Evolutionary conservation across 2,797 vertebrate genomes (phyloP).

Genomic region (Prunella strophiata): DNA sequence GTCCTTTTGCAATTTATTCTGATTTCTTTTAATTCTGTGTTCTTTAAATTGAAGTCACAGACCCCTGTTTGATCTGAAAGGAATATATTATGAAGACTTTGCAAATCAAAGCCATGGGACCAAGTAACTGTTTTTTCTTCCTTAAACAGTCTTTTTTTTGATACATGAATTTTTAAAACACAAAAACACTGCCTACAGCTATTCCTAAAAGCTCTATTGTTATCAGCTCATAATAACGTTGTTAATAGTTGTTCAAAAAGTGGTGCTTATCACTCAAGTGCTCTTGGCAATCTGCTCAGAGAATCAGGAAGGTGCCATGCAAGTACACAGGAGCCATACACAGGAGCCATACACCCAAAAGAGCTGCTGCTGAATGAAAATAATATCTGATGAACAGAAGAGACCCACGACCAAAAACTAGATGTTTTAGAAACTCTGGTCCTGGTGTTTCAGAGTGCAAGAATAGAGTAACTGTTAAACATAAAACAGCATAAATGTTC

Average conservation of each 20-base stretch:
- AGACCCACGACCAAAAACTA: background rate
- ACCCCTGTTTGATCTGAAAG: background rate
- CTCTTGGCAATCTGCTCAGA: background rate
- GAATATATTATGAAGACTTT: background rate
- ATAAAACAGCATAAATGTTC: background rate
- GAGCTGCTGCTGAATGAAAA: background rate
- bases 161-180: background rate
- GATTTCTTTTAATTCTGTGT: background rate
- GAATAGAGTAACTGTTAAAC: background rate
- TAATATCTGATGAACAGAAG: background rate
- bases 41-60: background rate
- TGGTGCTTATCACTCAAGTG: rapidly evolving
- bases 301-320: background rate
- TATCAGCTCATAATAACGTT: background rate
- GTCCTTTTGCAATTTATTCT: background rate
- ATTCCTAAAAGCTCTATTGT: background rate
- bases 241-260: background rate
- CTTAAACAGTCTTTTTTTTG: background rate
- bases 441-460: background rate
- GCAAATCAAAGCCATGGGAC: background rate
- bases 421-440: background rate
- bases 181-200: background rate
- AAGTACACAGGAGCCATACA: background rate
- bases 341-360: too few relatives aligned
- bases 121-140: background rate